phyloP scores from a whole-genome alignment of 2,888 invertebrate species.

The Anoncus sp. region DNA sequence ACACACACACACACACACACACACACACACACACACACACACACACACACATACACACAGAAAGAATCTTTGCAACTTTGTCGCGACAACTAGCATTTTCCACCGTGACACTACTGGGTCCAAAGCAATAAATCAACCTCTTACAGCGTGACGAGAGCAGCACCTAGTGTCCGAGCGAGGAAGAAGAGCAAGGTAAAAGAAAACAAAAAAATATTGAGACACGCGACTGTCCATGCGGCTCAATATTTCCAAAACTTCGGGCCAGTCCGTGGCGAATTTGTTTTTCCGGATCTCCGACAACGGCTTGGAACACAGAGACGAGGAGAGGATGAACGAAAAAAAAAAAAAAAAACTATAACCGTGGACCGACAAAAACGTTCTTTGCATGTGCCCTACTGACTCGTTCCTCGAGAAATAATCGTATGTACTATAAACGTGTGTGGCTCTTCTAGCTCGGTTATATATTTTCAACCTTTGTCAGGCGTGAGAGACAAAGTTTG shows the following conservation, averaged over 20 bases:
- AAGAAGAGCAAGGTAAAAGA: conserved; percentile 20
- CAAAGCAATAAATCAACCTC: conserved; percentile 50
- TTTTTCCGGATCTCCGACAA: conserved; percentile 54
- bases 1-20: too few species aligned
- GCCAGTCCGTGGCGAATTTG: conserved; percentile 75
- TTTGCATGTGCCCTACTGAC: conserved; percentile 52
- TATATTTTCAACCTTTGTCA: conserved; percentile 69
- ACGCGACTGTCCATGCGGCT: conserved; percentile 70
- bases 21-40: too few species aligned
- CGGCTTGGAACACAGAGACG: conserved; percentile 8
- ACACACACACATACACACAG: too few species aligned
- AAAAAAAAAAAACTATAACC: conserved; percentile 31
- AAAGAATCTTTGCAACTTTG: not conserved
- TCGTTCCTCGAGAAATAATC: conserved; percentile 51
- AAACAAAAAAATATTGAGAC: conserved; percentile 77
- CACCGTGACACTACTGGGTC: too few species aligned
- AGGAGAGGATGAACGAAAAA: conserved; percentile 5
- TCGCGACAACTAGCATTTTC: not conserved
- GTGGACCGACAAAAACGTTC: too few species aligned
- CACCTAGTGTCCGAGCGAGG: conserved; percentile 21
- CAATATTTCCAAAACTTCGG: conserved; percentile 80
- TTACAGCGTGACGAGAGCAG: conserved; percentile 74
- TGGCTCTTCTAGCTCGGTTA: conserved; percentile 9
- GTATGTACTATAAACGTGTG: conserved; percentile 22
- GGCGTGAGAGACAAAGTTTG: conserved; percentile 72